A percentile compares a stretch with the other conserved stretches of the same genome.
Conservation (phyloP, 2,113 vertebrate species). For the Alaudala cheleensis region DNA sequence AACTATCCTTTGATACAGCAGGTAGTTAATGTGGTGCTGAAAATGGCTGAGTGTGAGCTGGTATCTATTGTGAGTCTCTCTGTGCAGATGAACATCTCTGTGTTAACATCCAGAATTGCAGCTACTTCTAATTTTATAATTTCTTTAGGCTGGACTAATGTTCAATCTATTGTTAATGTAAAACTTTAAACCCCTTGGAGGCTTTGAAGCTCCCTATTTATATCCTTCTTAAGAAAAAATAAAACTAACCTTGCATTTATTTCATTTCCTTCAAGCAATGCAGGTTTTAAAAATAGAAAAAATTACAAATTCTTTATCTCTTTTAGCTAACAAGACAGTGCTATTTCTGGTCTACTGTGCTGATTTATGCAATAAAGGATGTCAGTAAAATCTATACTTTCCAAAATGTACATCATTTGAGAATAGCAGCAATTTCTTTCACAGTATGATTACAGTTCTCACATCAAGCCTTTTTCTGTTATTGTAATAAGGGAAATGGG, state of each 20-base stretch:
- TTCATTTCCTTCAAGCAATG: not conserved
- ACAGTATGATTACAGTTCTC: constrained; percentile 7
- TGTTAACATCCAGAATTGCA: not conserved
- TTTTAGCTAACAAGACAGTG: not conserved
- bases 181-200: not conserved
- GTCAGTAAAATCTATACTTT: constrained; percentile 19
- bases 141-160: not conserved
- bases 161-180: not conserved
- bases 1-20: not conserved
- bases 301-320: not conserved
- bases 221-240: not conserved
- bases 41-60: not conserved
- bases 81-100: not conserved
- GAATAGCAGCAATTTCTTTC: constrained; percentile 36
- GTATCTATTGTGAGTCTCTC: not conserved
- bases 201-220: not conserved
- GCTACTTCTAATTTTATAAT: not conserved
- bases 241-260: not conserved
- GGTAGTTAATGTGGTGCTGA: not conserved
- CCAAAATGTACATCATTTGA: not conserved
- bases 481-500: not conserved
- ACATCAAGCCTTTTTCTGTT: not conserved
- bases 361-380: not conserved
- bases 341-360: constrained; percentile 12
- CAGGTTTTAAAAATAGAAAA: not conserved